Base-by-base conservation (phyloP, 2,888 invertebrate genomes). In the Nephrotoma appendiculata region DNA sequence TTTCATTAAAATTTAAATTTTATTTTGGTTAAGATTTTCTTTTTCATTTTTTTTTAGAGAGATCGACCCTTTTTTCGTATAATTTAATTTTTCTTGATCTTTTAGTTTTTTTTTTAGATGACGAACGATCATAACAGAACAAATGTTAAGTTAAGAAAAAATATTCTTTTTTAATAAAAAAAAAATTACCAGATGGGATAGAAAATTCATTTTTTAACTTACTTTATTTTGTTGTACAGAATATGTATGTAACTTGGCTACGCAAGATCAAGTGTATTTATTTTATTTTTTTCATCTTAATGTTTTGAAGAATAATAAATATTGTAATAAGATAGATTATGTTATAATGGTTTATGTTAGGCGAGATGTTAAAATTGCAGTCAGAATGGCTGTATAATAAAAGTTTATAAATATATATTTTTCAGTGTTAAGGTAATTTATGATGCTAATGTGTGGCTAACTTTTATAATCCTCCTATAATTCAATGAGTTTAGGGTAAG, bases 111-210 rank as follows among this genome's bases (percentile, higher is more conserved):
- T 48, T 42, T 84, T 42, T 5, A 84, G 84, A 84, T 84, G 84
- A 84, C 84, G 42, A 84, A 84, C 84, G 84, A 84, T 84, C 84
- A 83, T 42, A 83, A 83, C 83, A 83, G 83, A 83, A 83, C 83
- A 83, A 83, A 83, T 83, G 83, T 83, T 83, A n/a, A 84, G 41
- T 84, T 84, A 15, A 42, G 41, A 15, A 41, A 83, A 84, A 84
- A 84, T 42, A 41, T 84, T 42, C 15, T 42, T 42, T 11, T 42
- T 84, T 42, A 84, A 84, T 84, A 42, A 84, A 84, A 84, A 84
- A n/a, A 84, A 84, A 12, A 84, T 83, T 84, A 42, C 84, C 84
- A 84, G 84, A 84, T 84, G 84, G 84, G 84, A 84, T 42, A 84
- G 84, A 84, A 84, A 84, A 84, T 84, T 71, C 31, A 31, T 71